phyloP scores from a whole-genome alignment of 2,797 vertebrate species.

The Pristis pectinata region DNA sequence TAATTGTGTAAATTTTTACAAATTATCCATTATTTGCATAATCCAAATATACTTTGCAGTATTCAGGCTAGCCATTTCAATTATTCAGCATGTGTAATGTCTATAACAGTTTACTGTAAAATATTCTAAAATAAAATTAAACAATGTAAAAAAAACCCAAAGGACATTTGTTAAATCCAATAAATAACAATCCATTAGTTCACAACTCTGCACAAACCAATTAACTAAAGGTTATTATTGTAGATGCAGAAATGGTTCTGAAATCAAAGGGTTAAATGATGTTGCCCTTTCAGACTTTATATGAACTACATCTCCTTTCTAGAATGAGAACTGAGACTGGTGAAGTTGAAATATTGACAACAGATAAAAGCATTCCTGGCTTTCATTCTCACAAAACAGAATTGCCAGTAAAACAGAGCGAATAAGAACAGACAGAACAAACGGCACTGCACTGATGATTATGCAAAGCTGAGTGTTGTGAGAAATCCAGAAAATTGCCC shows the following conservation, averaged over 20 bases:
- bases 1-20: background rate
- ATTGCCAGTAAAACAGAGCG: background rate
- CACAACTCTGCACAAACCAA: background rate
- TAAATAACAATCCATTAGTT: background rate
- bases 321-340: background rate
- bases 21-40: background rate
- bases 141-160: background rate
- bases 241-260: background rate
- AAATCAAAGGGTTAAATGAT: slow-evolving; percentile 13
- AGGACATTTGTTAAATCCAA: background rate
- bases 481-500: slow-evolving; percentile 27
- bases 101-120: background rate
- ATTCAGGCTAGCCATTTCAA: background rate
- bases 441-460: slow-evolving; percentile 19
- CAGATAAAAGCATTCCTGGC: slow-evolving; percentile 9
- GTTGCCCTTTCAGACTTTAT: background rate
- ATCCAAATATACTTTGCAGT: no score
- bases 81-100: background rate
- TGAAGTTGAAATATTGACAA: slow-evolving; percentile 18
- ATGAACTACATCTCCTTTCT: background rate
- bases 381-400: slow-evolving; percentile 12
- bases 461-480: background rate
- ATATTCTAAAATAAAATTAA: background rate
- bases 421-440: slow-evolving; percentile 19
- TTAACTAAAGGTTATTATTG: background rate